Evolutionary conservation across 2,888 invertebrate species (phyloP).

Genomic region (Meghimatium bilineatum): DNA sequence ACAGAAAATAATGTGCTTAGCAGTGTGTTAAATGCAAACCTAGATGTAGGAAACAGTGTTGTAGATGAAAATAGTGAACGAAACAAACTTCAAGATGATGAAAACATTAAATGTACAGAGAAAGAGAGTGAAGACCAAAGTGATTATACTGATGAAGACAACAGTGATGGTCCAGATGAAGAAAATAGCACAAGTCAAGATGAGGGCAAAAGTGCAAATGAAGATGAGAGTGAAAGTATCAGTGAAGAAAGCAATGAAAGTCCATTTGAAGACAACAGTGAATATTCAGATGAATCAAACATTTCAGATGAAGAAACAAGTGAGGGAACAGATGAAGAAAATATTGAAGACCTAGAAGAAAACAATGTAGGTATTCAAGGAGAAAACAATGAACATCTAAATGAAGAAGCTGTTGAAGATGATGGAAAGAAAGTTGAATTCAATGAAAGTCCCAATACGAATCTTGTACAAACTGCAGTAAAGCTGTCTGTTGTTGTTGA

Average conservation of each 20-base stretch:
- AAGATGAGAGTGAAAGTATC: neutral
- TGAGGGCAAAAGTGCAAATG: neutral
- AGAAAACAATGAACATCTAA: neutral
- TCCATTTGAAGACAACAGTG: neutral
- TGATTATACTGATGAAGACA: neutral
- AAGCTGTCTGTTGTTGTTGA: constrained; percentile 18
- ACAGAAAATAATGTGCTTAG: neutral
- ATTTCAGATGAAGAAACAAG: neutral
- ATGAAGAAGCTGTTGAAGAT: neutral
- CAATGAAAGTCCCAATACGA: neutral
- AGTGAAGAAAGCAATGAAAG: neutral
- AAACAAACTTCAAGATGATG: neutral
- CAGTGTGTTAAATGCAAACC: neutral
- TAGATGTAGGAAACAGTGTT: neutral
- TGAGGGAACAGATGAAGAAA: neutral
- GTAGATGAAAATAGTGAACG: neutral
- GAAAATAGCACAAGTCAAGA: neutral
- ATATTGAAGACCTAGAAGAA: neutral
- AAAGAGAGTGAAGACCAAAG: neutral
- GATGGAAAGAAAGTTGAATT: neutral
- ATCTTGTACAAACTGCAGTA: neutral
- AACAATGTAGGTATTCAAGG: neutral
- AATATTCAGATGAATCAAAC: no score
- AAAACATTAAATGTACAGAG: neutral
- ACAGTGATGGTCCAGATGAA: neutral